These are phyloP conservation scores for Myripristis murdjan DNA, from an alignment of 2,797 vertebrate species.

Conservation along the genomic window DNA sequence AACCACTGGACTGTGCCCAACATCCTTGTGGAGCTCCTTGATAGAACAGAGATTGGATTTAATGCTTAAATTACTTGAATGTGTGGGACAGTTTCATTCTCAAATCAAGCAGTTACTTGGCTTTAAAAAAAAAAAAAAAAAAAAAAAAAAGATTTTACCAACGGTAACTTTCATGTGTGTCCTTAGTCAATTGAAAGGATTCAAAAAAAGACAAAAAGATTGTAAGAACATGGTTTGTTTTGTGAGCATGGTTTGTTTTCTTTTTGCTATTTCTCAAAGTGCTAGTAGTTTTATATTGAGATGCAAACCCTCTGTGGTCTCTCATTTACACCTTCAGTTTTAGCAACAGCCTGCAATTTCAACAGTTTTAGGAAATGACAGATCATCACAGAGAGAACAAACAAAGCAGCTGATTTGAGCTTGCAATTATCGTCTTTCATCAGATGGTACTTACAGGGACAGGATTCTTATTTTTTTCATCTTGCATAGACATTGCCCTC, in stretches of 20 bases:
- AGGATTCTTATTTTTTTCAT: conserved; percentile 9
- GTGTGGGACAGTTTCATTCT: conserved; percentile 12
- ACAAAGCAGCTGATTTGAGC: neutral
- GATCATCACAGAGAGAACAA: neutral
- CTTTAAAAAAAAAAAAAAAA: too few relatives aligned
- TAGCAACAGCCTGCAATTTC: neutral
- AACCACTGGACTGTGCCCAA: neutral
- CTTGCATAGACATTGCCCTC: neutral
- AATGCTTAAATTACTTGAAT: neutral
- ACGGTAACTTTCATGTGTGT: neutral
- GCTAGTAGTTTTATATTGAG: conserved; percentile 11
- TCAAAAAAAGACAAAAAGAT: neutral
- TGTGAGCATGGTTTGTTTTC: neutral
- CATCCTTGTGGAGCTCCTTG: neutral
- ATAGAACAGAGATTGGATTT: conserved; percentile 7
- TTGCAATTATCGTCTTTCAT: conserved; percentile 31
- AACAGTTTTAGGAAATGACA: conserved; percentile 1
- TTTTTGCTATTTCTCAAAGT: neutral
- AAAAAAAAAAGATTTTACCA: too few relatives aligned
- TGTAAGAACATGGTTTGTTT: neutral
- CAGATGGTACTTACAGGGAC: neutral
- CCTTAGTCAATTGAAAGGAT: neutral
- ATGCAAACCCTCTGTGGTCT: neutral
- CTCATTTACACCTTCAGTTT: neutral
- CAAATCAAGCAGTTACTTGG: neutral